A percentile compares a stretch with the other conserved stretches of the same genome.
Evolutionary conservation across 1,140 invertebrate species (phyloP).

Genomic region (Apocrypta bakeri): DNA sequence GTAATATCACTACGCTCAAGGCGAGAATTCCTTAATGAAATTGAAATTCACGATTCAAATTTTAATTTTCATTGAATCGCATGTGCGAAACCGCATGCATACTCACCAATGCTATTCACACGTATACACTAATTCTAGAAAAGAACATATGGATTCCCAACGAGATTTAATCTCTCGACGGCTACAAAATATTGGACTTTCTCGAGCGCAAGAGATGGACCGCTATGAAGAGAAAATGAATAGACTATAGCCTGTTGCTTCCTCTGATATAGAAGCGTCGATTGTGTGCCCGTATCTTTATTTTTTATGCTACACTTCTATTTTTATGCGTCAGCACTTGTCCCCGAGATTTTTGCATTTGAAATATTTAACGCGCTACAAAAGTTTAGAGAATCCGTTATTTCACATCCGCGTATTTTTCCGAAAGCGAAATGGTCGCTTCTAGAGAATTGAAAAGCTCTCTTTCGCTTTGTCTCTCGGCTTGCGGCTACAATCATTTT

Average conservation of each 20-base stretch:
- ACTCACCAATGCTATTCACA: not conserved
- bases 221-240: not conserved
- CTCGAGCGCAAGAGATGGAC: not conserved
- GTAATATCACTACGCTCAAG: too few relatives aligned
- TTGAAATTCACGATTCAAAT: too few relatives aligned
- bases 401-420: not conserved
- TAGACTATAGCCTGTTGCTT: conserved; percentile 10
- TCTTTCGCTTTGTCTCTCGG: not conserved
- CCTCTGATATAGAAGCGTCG: not conserved
- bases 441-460: conserved; percentile 2
- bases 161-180: not conserved
- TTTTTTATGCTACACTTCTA: not conserved
- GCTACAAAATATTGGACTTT: conserved; percentile 5
- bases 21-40: too few relatives aligned
- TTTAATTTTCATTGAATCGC: too few relatives aligned
- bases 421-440: not conserved
- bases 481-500: conserved; percentile 12
- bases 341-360: not conserved
- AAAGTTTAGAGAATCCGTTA: not conserved
- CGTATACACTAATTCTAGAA: not conserved
- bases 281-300: too few relatives aligned
- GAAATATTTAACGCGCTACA: not conserved
- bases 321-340: not conserved
- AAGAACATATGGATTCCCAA: not conserved
- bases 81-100: too few relatives aligned